Base-by-base conservation (phyloP, 2,797 vertebrate species). In the Paramormyrops hopkinsi region DNA sequence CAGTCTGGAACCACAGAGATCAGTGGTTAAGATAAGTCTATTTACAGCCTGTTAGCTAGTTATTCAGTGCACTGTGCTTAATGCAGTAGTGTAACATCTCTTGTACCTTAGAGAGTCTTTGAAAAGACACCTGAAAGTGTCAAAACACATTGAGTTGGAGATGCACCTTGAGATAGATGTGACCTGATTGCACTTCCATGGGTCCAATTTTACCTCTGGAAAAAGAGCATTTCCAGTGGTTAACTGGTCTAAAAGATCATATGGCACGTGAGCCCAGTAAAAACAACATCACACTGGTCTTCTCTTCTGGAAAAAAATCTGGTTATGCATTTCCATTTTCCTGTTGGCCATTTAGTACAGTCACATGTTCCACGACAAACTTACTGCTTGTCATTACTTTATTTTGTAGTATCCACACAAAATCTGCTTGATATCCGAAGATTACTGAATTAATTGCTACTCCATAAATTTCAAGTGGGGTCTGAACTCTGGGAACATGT, bases 31-130 rank as follows among this genome's bases (percentile, higher is more conserved):
- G 41, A 82, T 82, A 82, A 8, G 76, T 82, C 41, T 82, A 82
- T 82, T 82, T 82, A 82, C 37, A 82, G 76, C 37, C 37, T 46
- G 76, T 82, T 82, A n/a, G 76, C 76, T 82, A n/a, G 19, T 82
- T n/a, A 82, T 46, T 9, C 76, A 82, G n/a, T 54, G 22, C 25
- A 17, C 25, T 50, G 84, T 1, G 84, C 84, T 29, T 86, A 51
- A 86, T 29, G 84, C 4, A 53, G 12, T 17, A 54, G 9, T 53
- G 22, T 53, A 50, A 85, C 7, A 79, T 37, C 17, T 79, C 73
- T 8, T 79, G 11, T n/a, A 41, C 17, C 37, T 6, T 41, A 50
- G 48, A 11, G 46, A 84, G n/a, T 12, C 8, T n/a, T 50, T 86
- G n/a, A 86, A 54, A 53, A 51, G 50, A 29, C 2, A 33, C 19